Base-by-base conservation (phyloP, 2,113 vertebrate genomes). In the Hepsetus odoe region DNA sequence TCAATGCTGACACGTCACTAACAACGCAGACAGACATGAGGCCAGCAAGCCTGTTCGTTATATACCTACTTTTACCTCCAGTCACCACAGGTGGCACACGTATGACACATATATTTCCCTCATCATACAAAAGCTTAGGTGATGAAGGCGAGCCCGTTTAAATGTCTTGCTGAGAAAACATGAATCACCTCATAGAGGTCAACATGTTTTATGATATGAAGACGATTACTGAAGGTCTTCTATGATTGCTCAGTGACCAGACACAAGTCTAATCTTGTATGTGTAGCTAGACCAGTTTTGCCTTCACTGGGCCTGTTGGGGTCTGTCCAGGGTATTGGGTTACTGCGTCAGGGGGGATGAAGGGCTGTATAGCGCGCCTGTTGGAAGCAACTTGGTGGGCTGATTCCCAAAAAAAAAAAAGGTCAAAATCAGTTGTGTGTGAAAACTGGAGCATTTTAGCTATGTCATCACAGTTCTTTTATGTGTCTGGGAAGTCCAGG, bases 401-500 rank as follows among this genome's bases (percentile, higher is more conserved):
- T 24, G 13, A 20, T 76, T 76, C n/a, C 28, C 38, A 30, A 73
- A 71, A 78, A 67, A 30, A 73, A 71, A 78, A 67, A 72, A 4
- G 71, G 33, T 28, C 42, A 16, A 64, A 83, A 77, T 76, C 40
- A 44, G 73, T 89, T 89, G 86, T 89, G 84, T 70, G 38, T 82
- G 82, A 87, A 85, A 90, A 91, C 76, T 91, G 82, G 88, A 87
- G 85, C 89, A 76, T 90, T 82, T 80, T 66, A 71, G 74, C 62
- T 72, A 74, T 74, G 70, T 79, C 73, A 59, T 85, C 78, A 78
- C 51, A 28, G 74, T 13, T 49, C 24, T 53, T 38, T 14, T 72
- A 67, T 55, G 38, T 68, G 62, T 28, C 42, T n/a, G 70, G 16
- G 56, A 46, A 46, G 80, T 64, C 33, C 18, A 16, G 49, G 46